Evolutionary conservation across 2,888 invertebrate genomes (phyloP), one percentile per base, ranked within the genome.

Genomic region (Rugalucina vietnamica): DNA sequence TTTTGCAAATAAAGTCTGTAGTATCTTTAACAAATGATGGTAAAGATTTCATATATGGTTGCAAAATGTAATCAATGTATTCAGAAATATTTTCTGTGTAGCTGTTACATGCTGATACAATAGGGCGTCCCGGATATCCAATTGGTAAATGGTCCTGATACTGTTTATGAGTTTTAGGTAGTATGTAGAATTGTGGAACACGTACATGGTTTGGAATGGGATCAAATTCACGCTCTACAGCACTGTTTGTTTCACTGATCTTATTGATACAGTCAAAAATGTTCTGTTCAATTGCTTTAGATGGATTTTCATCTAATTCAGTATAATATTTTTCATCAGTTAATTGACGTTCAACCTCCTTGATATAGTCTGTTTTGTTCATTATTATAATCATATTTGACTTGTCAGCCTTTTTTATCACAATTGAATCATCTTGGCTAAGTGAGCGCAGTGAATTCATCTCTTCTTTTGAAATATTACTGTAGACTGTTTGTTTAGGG

Each of bases 351-450:
- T 60, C 60, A 60, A 60, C 24, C 21, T 60, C 60, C 60, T 60
- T 5, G 8, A 60, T 75, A 37, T 75, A 75, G 21, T 60, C 60
- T 3, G 3, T 37, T 32, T 10, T 57, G n/a, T 75, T 60, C 60
- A 57, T 75, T 36, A 75, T 75, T 4, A 75, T 27, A 14, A 60
- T 69, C 4, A 32, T 76, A 32, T 34, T 76, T 43, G 76, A 39
- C 43, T 76, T 69, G n/a, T 76, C 76, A 4, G 76, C 69, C 29
- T 79, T 79, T 27, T 73, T 79, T 21, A 79, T 73, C 0, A 73
- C 0, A 34, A 79, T 79, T 24, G 18, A 32, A 21, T 43, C 37
- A 4, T 72, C 57, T 14, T 73, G 21, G 12, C 24, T 2, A 10
- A 76, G 24, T 12, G n/a, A 24, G 8, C 27, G 21, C 32, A 78